Conservation (phyloP, 2,113 vertebrate genomes). For the Cephalopholis sonnerati region DNA sequence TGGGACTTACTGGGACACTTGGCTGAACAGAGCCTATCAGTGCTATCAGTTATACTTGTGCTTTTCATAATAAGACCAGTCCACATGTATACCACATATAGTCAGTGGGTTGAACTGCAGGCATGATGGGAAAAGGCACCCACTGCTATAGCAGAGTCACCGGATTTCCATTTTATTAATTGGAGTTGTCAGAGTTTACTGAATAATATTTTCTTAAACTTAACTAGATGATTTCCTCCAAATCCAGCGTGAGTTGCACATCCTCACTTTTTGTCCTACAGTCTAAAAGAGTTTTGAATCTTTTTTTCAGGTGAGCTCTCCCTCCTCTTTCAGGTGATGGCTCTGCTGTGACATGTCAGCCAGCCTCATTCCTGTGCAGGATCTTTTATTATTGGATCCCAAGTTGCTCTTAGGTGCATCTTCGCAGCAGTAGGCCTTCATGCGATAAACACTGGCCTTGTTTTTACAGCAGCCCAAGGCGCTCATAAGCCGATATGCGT, state of each 20-base stretch:
- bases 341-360: conserved; percentile 14
- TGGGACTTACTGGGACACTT: no score
- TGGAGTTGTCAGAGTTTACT: neutral
- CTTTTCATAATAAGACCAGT: neutral
- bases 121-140: no score
- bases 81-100: no score
- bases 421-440: conserved; percentile 60
- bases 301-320: conserved; percentile 10
- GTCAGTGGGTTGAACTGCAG: no score
- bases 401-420: conserved; percentile 53
- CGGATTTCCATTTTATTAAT: no score
- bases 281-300: neutral
- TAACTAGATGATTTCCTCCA: neutral
- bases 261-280: neutral
- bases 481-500: conserved; percentile 88
- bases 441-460: conserved; percentile 85
- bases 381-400: neutral
- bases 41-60: neutral
- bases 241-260: neutral
- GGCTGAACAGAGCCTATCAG: no score
- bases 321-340: conserved; percentile 19
- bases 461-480: conserved; percentile 87
- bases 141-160: no score
- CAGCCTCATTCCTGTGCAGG: conserved; percentile 9
- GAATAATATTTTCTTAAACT: neutral